phyloP scores from a whole-genome alignment of 1,140 invertebrate genomes.

The Habropoda laboriosa region DNA sequence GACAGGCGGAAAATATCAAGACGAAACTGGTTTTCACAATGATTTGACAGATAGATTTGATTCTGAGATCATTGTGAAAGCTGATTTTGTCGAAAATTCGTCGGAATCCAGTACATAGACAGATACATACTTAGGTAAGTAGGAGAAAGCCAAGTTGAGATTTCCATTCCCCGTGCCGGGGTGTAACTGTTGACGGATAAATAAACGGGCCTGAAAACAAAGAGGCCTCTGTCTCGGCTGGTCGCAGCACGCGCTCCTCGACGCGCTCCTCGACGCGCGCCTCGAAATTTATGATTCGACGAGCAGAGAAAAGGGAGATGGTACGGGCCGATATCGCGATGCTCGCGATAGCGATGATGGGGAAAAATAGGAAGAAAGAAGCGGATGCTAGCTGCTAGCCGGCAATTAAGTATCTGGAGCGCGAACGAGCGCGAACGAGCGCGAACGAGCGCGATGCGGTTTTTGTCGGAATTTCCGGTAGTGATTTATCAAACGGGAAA shows the following conservation, averaged over 20 bases:
- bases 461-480: conserved; percentile 80
- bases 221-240: conserved; percentile 71
- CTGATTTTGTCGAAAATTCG: conserved; percentile 89
- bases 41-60: conserved; percentile 92
- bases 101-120: too few relatives aligned
- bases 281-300: conserved; percentile 63
- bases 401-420: conserved; percentile 78
- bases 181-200: conserved; percentile 80
- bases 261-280: conserved; percentile 63
- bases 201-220: conserved; percentile 80
- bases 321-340: neutral
- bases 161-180: conserved; percentile 67
- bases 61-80: conserved; percentile 97
- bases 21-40: conserved; percentile 96
- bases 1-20: conserved; percentile 54
- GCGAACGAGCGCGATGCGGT: conserved; percentile 65
- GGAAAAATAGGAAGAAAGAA: conserved; percentile 6
- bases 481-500: conserved; percentile 81
- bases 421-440: conserved; percentile 73
- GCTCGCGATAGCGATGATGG: neutral
- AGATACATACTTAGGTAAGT: too few relatives aligned
- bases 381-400: conserved; percentile 43
- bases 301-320: neutral
- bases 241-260: conserved; percentile 70
- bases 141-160: too few relatives aligned